These are phyloP conservation scores for Cheilosia urbana DNA, from an alignment of 2,888 invertebrate genomes.

Conservation along the genomic window DNA sequence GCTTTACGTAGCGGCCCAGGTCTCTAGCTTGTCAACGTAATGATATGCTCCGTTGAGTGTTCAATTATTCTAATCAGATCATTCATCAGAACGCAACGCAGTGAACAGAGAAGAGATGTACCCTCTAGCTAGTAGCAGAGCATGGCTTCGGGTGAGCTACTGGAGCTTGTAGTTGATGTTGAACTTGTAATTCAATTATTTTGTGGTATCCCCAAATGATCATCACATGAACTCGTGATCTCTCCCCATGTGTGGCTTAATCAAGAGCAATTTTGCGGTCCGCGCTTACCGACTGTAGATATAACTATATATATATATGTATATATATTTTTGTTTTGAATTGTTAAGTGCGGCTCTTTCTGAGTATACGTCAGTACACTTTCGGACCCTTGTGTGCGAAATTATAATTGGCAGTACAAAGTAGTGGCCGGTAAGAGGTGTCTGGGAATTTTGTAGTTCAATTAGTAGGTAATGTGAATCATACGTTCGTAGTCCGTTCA, in stretches of 20 bases:
- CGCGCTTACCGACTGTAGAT: neutral
- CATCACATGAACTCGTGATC: conserved; percentile 67
- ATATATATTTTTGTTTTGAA: neutral
- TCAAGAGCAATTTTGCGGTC: conserved; percentile 31
- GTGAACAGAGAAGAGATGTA: neutral
- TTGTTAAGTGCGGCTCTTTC: conserved; percentile 4
- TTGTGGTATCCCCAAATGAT: conserved; percentile 66
- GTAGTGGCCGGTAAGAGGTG: conserved; percentile 18
- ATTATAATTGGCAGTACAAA: conserved; percentile 3
- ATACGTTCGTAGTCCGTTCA: too few species aligned
- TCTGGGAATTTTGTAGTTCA: conserved; percentile 19
- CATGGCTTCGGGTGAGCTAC: conserved; percentile 19
- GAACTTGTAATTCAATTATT: conserved; percentile 65
- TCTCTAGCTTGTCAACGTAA: conserved; percentile 13
- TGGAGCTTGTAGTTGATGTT: conserved; percentile 19
- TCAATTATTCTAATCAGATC: conserved; percentile 63
- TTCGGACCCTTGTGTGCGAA: too few species aligned
- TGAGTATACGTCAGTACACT: conserved; percentile 4
- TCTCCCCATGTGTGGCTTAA: conserved; percentile 37
- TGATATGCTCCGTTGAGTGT: conserved; percentile 49
- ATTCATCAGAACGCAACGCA: conserved; percentile 20
- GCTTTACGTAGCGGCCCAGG: neutral
- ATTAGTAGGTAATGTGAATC: neutral
- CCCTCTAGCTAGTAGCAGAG: neutral
- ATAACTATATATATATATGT: too few species aligned